Evolutionary conservation across 1,140 invertebrate genomes (phyloP).

Genomic region (Drosophila rufa): DNA sequence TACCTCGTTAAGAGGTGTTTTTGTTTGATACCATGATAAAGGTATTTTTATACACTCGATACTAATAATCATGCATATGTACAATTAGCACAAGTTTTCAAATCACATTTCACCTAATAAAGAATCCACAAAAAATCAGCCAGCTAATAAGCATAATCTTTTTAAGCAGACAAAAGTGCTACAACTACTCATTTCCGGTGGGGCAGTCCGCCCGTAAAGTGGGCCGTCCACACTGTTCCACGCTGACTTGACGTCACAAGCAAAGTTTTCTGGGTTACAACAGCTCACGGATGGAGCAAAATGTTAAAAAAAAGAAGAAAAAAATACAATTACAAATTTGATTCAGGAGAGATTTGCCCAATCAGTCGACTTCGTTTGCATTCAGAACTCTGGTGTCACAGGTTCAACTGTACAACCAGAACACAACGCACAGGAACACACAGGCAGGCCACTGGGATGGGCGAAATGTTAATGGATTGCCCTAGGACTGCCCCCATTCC

Average conservation of each 20-base stretch:
- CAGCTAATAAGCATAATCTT: background rate
- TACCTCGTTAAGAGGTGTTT: no score
- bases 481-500: slow-evolving; percentile 58
- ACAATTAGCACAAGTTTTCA: no score
- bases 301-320: background rate
- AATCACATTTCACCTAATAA: background rate
- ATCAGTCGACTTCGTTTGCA: slow-evolving; percentile 12
- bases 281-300: slow-evolving; percentile 20
- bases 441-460: background rate
- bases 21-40: no score
- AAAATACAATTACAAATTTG: slow-evolving; percentile 2
- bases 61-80: no score
- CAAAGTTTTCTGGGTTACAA: slow-evolving; percentile 53
- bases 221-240: slow-evolving; percentile 58
- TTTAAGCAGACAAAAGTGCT: background rate
- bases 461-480: slow-evolving; percentile 57
- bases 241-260: slow-evolving; percentile 58
- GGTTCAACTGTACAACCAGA: slow-evolving; percentile 50
- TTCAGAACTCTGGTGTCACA: slow-evolving; percentile 16
- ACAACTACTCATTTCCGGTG: slow-evolving; percentile 54
- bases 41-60: no score
- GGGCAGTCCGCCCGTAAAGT: slow-evolving; percentile 42
- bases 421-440: slow-evolving; percentile 5
- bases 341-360: slow-evolving; percentile 5
- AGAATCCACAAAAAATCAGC: background rate